Evolutionary conservation across 2,113 vertebrate genomes (phyloP).

Genomic region (Siniperca knerii): DNA sequence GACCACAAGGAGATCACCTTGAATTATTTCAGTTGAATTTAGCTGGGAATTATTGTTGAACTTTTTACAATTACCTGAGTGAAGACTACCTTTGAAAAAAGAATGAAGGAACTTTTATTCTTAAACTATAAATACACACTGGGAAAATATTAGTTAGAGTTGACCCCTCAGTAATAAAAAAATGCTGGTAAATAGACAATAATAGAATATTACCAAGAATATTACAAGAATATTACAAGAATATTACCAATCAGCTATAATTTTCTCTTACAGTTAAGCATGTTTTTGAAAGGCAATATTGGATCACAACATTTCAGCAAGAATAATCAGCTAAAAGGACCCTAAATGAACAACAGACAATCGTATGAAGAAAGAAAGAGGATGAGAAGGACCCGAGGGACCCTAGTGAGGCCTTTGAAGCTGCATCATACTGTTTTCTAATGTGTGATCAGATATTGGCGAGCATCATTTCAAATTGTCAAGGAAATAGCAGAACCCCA

Average conservation of each 20-base stretch:
- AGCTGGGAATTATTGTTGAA: neutral
- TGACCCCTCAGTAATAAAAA: neutral
- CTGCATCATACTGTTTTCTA: conserved; percentile 2
- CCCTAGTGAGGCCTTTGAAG: conserved; percentile 15
- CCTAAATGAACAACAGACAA: conserved; percentile 1
- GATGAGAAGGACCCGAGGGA: conserved; percentile 5
- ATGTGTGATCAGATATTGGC: conserved; percentile 12
- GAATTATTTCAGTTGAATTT: conserved; percentile 12
- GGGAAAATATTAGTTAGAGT: neutral
- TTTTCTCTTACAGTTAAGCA: neutral
- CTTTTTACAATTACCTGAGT: neutral
- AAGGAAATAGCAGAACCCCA: neutral
- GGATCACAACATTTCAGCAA: neutral
- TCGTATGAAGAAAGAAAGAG: neutral
- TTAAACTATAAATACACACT: neutral
- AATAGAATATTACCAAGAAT: too few species aligned
- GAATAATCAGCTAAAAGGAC: neutral
- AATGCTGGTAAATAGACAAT: too few species aligned
- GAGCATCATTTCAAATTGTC: conserved; percentile 5
- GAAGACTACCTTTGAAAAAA: neutral
- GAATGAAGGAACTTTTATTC: neutral
- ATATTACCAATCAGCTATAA: too few species aligned
- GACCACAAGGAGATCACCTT: neutral
- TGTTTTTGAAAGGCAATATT: neutral
- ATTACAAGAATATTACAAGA: too few species aligned